Conservation (phyloP, 2,113 vertebrate genomes). For the Hippocampus guttulatus region DNA sequence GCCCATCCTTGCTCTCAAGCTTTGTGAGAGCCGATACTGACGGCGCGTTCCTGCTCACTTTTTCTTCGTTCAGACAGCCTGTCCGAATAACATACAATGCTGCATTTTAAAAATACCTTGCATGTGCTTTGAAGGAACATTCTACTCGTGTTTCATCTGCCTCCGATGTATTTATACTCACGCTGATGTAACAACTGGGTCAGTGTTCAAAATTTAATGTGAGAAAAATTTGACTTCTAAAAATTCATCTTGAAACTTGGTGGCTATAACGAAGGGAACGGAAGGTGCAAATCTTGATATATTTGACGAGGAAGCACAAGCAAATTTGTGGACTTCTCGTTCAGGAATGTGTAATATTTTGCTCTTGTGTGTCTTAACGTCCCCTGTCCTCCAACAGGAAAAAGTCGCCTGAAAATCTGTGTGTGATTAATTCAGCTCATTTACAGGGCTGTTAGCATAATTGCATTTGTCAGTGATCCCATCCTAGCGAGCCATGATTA, state of each 20-base stretch:
- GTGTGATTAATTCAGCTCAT: slow-evolving; percentile 43
- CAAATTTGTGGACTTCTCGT: slow-evolving; percentile 15
- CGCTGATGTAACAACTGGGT: slow-evolving; percentile 43
- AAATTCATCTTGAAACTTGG: slow-evolving; percentile 25
- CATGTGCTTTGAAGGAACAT: slow-evolving; percentile 8
- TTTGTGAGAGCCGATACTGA: slow-evolving; percentile 16
- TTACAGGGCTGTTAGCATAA: slow-evolving; percentile 43
- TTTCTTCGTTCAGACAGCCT: slow-evolving; percentile 11
- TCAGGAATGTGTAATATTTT: slow-evolving; percentile 12
- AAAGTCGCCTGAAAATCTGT: slow-evolving; percentile 38
- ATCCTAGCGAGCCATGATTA: slow-evolving; percentile 58
- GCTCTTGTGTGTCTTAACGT: slow-evolving; percentile 12
- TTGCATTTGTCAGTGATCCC: slow-evolving; percentile 53
- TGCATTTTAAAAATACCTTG: slow-evolving; percentile 14
- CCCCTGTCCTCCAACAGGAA: slow-evolving; percentile 27
- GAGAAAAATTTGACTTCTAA: slow-evolving; percentile 40
- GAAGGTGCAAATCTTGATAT: not conserved
- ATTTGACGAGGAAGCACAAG: slow-evolving; percentile 4
- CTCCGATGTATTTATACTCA: slow-evolving; percentile 34
- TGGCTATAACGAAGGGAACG: not conserved
- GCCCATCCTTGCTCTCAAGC: not conserved
- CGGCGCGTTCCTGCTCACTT: not conserved
- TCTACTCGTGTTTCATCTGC: slow-evolving; percentile 17
- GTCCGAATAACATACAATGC: slow-evolving; percentile 12
- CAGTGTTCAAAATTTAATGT: slow-evolving; percentile 59